Percentiles rank a stretch among this genome's conserved stretches.
These are phyloP conservation scores for Eurosta solidaginis DNA, from an alignment of 1,140 invertebrate species.

Conservation along the genomic window DNA sequence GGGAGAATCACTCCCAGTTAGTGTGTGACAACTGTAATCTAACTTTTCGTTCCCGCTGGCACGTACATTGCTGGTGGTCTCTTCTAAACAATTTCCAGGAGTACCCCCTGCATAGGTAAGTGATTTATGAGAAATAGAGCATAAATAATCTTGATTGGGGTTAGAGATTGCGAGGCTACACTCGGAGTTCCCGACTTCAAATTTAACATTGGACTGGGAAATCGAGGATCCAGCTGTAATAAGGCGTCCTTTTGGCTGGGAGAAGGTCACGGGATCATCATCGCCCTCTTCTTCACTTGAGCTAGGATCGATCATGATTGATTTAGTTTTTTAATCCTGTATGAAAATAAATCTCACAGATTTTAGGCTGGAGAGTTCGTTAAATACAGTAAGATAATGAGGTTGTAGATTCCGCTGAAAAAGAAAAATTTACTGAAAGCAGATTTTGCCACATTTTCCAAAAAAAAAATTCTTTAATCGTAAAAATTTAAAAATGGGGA, in stretches of 20 bases:
- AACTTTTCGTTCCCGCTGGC: constrained; percentile 30
- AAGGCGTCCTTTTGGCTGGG: constrained; percentile 42
- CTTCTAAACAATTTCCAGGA: neutral
- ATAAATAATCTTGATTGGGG: constrained; percentile 42
- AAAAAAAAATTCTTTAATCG: no score
- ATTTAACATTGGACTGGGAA: constrained; percentile 8
- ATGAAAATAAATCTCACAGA: no score
- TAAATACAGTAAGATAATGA: no score
- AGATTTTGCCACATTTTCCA: no score
- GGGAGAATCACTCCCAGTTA: constrained; percentile 36
- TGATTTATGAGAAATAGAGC: neutral
- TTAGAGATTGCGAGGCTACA: neutral
- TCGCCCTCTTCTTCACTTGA: constrained; percentile 87
- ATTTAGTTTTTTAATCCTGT: neutral
- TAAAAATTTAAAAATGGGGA: no score
- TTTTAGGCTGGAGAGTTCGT: no score
- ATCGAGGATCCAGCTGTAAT: constrained; percentile 12
- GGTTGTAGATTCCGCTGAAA: no score
- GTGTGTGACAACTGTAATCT: neutral
- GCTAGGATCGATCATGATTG: constrained; percentile 83
- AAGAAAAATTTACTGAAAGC: no score
- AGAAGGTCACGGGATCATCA: constrained; percentile 70
- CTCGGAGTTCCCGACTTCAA: neutral
- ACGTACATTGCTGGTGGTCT: neutral
- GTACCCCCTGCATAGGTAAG: neutral